Evolutionary conservation across 2,797 vertebrate genomes (phyloP).

Genomic region (Dendrocincla fuliginosa): DNA sequence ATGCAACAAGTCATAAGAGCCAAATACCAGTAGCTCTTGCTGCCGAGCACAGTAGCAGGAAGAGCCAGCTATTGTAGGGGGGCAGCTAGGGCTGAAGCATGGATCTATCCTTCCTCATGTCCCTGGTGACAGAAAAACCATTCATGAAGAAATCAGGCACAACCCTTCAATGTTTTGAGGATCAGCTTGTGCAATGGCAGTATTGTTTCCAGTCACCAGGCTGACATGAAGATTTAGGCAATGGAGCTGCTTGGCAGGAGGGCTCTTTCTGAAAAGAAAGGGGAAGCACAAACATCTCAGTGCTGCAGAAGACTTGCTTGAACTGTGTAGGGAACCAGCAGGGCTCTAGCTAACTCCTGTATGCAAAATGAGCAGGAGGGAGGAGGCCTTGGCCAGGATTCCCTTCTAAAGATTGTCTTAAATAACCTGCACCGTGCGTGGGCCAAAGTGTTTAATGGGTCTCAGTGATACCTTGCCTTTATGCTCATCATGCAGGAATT

Average conservation of each 20-base stretch:
- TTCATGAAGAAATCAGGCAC: conserved; percentile 6
- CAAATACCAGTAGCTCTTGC: background rate
- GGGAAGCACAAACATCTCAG: background rate
- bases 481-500: background rate
- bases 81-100: background rate
- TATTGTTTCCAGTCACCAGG: conserved; percentile 33
- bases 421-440: background rate
- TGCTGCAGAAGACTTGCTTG: background rate
- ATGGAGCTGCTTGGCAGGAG: background rate
- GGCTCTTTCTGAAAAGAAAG: background rate
- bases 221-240: conserved; percentile 24
- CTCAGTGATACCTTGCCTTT: background rate
- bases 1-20: accelerated
- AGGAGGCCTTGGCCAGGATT: background rate
- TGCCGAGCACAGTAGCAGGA: background rate
- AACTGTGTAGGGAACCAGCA: background rate
- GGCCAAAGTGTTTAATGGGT: background rate
- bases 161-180: background rate
- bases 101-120: conserved; percentile 1
- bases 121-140: conserved; percentile 20
- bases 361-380: background rate
- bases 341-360: background rate
- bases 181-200: background rate
- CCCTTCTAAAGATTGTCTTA: background rate
- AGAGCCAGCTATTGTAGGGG: background rate